These are phyloP conservation scores for Esox lucius DNA, from an alignment of 2,797 vertebrate genomes.

Conservation along the genomic window DNA sequence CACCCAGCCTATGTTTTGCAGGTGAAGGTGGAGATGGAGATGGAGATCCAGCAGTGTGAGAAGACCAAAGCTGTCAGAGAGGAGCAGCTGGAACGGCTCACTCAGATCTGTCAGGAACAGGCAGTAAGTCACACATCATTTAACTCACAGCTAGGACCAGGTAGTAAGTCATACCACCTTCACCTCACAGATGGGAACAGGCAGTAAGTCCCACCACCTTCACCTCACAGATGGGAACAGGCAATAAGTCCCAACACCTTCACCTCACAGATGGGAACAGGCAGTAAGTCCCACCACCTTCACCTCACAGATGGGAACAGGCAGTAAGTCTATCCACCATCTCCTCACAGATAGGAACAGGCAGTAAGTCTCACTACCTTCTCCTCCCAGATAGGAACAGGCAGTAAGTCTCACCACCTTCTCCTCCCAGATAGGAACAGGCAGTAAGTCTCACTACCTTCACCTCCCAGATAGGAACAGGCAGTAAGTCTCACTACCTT, in stretches of 20 bases:
- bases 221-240: slow-evolving; percentile 73
- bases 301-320: not conserved
- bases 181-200: slow-evolving; percentile 74
- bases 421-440: no score
- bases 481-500: no score
- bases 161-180: slow-evolving; percentile 78
- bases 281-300: not conserved
- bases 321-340: not conserved
- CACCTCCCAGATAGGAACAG: no score
- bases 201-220: slow-evolving; percentile 79
- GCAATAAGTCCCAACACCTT: slow-evolving; percentile 79
- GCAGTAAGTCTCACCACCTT: no score
- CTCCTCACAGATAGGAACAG: not conserved
- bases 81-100: slow-evolving; percentile 96
- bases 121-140: slow-evolving; percentile 78
- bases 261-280: not conserved
- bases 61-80: slow-evolving; percentile 93
- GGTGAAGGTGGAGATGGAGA: slow-evolving; percentile 95
- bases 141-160: slow-evolving; percentile 79
- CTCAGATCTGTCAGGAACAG: slow-evolving; percentile 98
- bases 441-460: no score
- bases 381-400: not conserved
- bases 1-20: slow-evolving; percentile 88
- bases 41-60: slow-evolving; percentile 96
- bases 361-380: no score